These are phyloP conservation scores for Helarctos malayanus DNA, from an alignment of 2,797 vertebrate genomes.

Conservation along the genomic window DNA sequence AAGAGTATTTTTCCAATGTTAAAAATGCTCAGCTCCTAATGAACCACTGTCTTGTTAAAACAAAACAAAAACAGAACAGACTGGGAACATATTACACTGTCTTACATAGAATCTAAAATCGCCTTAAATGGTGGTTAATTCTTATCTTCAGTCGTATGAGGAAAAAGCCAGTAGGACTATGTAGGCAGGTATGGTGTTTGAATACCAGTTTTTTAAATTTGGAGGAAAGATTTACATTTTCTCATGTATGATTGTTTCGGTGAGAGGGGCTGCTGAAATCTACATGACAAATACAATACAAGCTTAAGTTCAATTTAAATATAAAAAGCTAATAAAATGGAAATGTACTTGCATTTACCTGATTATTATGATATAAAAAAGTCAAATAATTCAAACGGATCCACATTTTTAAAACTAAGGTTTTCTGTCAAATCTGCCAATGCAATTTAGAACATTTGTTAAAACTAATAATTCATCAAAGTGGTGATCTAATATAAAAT, in stretches of 20 bases:
- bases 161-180: neutral
- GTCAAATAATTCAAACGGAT: slow-evolving; percentile 36
- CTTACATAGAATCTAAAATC: neutral
- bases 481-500: neutral
- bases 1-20: slow-evolving; percentile 30
- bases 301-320: slow-evolving; percentile 4
- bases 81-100: neutral
- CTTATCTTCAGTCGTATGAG: neutral
- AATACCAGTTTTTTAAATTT: neutral
- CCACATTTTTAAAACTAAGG: neutral
- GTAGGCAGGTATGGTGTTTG: neutral
- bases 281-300: neutral
- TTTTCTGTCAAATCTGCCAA: neutral
- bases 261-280: neutral
- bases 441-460: slow-evolving; percentile 1
- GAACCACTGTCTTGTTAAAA: slow-evolving; percentile 27
- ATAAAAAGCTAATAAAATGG: neutral
- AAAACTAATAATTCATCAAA: neutral
- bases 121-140: neutral
- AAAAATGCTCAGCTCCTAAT: slow-evolving; percentile 24
- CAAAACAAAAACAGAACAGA: neutral
- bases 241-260: neutral
- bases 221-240: slow-evolving; percentile 25
- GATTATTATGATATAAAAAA: neutral
- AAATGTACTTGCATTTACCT: neutral